Percentiles rank a stretch among this genome's conserved stretches.
phyloP scores from a whole-genome alignment of 2,113 vertebrate genomes.

The Colistium nudipinnis region DNA sequence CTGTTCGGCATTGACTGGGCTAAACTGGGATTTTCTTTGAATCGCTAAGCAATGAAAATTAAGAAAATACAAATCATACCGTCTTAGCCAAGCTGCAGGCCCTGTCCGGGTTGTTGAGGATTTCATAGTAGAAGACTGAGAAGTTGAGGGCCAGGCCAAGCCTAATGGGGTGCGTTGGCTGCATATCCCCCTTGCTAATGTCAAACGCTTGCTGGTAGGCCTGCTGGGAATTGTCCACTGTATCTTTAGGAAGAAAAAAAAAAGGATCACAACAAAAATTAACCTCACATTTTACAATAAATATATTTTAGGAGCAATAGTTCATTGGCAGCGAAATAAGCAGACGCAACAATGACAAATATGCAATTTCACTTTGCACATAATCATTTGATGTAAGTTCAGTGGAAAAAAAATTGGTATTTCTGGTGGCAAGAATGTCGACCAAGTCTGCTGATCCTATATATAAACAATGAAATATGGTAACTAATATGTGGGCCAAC shows the following conservation, averaged over 20 bases:
- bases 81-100: slow-evolving; percentile 97
- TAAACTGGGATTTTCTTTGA: neutral
- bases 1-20: neutral
- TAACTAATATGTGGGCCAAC: too few species aligned
- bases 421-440: too few species aligned
- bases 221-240: slow-evolving; percentile 93
- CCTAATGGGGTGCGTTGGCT: slow-evolving; percentile 98
- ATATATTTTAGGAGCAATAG: too few species aligned
- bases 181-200: slow-evolving; percentile 99
- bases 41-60: neutral
- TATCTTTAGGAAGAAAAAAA: slow-evolving; percentile 80
- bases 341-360: too few species aligned
- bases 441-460: too few species aligned
- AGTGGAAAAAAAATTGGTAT: too few species aligned
- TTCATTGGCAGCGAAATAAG: too few species aligned
- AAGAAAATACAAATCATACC: slow-evolving; percentile 78
- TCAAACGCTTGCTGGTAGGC: slow-evolving; percentile 98
- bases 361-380: too few species aligned
- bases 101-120: slow-evolving; percentile 97
- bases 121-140: slow-evolving; percentile 99
- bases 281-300: neutral
- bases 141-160: slow-evolving; percentile 98
- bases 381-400: too few species aligned
- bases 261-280: neutral
- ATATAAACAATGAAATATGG: too few species aligned